Base-by-base conservation (phyloP, 2,113 vertebrate genomes). In the Corythoichthys haematopterus region DNA sequence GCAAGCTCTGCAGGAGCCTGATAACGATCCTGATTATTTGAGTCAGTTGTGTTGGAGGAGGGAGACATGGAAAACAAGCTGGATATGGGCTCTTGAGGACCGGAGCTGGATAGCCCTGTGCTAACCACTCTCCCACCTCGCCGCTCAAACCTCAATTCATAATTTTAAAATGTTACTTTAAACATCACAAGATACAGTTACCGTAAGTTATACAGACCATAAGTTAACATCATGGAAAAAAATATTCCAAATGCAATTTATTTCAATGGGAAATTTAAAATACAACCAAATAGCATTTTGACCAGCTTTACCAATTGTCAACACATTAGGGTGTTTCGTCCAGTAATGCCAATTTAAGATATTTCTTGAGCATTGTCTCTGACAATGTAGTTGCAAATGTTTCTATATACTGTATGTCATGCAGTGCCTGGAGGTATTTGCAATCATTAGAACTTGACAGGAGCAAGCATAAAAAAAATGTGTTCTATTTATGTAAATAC, bases 381-480 rank as follows among this genome's bases (percentile, higher is more conserved):
- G 45, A 33, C 55, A 50, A 14, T 74, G 62, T 52, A 15, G 63
- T 40, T 51, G 12, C 12, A 3, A 43, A 53, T 58, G 35, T 9
- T 52, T 20, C 6, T 2, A 20, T 53, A 10, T 28, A 69, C 35
- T 57, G 28, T 61, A 58, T 53, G 43, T 46, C 51, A 52, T 36
- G 64, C 58, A 4, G 6, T 12, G 50, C 35, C 59, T 70, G 55
- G 56, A 84, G 75, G 63, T 61, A 12, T 78, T 76, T 80, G 69
- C 46, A 75, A 16, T 45, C 43, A 70, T 76, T 50, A 75, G 63
- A 62, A 69, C 43, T 16, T 46, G 10, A 80, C 16, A 72, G 8
- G 2, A 63, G 6, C 45, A 33, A 63, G 61, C 52, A 12, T 6
- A 33, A 64, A 58, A 56, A 65, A 59, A 74, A 64, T 59, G 50